Evolutionary conservation across 1,140 invertebrate genomes (phyloP).

Genomic region (Calliphora vicina): DNA sequence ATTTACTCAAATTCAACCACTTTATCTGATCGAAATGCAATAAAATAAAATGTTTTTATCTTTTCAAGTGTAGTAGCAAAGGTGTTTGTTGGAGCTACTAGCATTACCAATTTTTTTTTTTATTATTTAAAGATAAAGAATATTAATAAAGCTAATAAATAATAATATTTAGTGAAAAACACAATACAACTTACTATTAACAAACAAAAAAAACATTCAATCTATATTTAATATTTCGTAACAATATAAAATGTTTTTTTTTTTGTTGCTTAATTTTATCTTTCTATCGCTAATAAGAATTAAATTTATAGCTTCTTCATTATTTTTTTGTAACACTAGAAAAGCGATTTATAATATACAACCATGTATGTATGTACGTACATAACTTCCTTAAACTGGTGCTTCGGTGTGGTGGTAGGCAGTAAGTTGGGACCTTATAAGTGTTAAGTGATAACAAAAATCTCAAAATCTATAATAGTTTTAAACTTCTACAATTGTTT

Average conservation of each 20-base stretch:
- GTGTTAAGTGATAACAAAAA: no score
- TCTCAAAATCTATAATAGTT: no score
- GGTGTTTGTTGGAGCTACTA: constrained; percentile 49
- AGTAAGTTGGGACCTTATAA: no score
- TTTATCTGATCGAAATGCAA: constrained; percentile 62
- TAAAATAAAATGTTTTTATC: constrained; percentile 63
- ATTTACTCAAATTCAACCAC: constrained; percentile 17
- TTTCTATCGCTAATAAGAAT: constrained; percentile 16
- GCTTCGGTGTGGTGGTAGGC: no score
- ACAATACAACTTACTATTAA: constrained; percentile 33
- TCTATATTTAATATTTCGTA: background rate
- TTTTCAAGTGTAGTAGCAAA: constrained; percentile 62
- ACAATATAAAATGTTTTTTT: background rate
- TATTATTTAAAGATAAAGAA: constrained; percentile 61
- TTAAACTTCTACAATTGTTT: no score
- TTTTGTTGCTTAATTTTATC: background rate
- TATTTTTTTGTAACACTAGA: no score
- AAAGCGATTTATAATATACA: no score
- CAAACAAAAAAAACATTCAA: constrained; percentile 13
- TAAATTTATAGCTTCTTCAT: constrained; percentile 1
- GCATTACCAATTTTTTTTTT: constrained; percentile 41
- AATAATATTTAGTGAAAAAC: constrained; percentile 57
- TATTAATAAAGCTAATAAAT: constrained; percentile 63
- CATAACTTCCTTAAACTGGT: no score
- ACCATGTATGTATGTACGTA: no score